Base-by-base conservation (phyloP, 2,797 vertebrate genomes). In the Lepilemur ruficaudatus region DNA sequence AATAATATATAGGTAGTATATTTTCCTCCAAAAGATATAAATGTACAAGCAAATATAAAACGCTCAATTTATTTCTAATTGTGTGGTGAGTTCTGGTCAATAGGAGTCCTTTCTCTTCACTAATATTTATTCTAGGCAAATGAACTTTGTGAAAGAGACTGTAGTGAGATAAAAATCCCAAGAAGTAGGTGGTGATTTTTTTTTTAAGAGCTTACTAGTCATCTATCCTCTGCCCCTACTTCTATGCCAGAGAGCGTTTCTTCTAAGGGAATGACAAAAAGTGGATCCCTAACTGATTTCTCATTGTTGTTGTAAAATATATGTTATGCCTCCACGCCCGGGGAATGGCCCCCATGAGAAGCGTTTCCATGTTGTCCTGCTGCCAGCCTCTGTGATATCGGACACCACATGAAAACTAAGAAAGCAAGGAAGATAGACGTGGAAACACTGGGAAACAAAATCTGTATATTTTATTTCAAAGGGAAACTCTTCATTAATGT, bases 391-490 rank as follows among this genome's bases (percentile, higher is more conserved):
- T 98, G 97, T 98, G 98, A 98, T 96, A 98, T 97, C 52, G 97
- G 98, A 98, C 98, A 98, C 97, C 32, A 95, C 97, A 96, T 97
- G 98, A 96, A 98, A 98, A 98, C 97, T 93, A 97, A 98, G 98
- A 97, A 97, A 98, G 98, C 97, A 14, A 2, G 95, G 93, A 95
- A 98, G 98, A 98, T 96, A 97, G 97, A 98, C 96, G 88, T 97
- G 98, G 97, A 96, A 98, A 98, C 98, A 79, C 97, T 67, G 96
- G 98, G 98, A 96, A 98, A 98, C 98, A 97, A 96, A 96, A 98
- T 98, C 98, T 98, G 98, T 98, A 98, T 98, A 98, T 98, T 98
- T 98, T 96, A 97, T 98, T 99, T 98, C 98, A 98, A 99, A 99
- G 98, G 96, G 97, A 89, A 98, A 98, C 97, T 97, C 98, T 98